Evolutionary conservation across 2,113 vertebrate genomes (phyloP).

Genomic region (Lethenteron camtschaticum): DNA sequence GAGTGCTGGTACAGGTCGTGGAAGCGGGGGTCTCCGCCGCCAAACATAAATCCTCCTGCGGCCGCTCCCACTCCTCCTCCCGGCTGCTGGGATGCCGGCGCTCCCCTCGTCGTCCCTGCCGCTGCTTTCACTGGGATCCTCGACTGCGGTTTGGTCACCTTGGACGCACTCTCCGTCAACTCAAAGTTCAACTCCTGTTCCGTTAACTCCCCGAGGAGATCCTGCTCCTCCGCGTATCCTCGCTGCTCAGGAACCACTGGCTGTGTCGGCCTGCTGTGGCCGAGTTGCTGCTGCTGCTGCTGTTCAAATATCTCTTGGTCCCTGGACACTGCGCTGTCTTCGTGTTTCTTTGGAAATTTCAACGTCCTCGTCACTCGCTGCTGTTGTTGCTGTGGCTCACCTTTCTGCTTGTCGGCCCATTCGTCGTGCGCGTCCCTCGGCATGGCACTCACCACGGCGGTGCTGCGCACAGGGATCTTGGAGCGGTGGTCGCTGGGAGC

Average conservation of each 20-base stretch:
- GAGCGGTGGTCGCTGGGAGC: background rate
- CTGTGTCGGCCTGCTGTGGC: constrained; percentile 1
- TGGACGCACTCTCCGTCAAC: constrained; percentile 12
- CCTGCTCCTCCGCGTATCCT: background rate
- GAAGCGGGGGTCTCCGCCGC: constrained; percentile 25
- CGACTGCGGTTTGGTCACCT: constrained; percentile 39
- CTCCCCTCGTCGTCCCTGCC: constrained; percentile 17
- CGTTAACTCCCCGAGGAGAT: background rate
- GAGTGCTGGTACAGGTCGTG: constrained; percentile 43
- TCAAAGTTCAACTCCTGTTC: no score
- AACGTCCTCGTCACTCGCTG: no score
- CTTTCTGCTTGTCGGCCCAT: no score
- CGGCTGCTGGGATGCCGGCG: constrained; percentile 18
- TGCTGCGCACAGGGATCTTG: background rate
- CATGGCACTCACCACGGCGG: constrained; percentile 5
- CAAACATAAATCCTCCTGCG: constrained; percentile 14
- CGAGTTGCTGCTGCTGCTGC: background rate
- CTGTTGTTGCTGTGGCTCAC: no score
- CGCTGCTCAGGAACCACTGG: constrained; percentile 1
- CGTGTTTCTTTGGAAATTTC: no score
- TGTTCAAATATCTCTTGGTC: no score
- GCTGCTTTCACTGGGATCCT: constrained; percentile 57
- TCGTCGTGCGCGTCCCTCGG: background rate
- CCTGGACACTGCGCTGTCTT: no score
- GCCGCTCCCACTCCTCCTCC: constrained; percentile 36